Evolutionary conservation across 2,113 vertebrate genomes (phyloP), one percentile per base, ranked within the genome.

Genomic region (Ptyas mucosa): DNA sequence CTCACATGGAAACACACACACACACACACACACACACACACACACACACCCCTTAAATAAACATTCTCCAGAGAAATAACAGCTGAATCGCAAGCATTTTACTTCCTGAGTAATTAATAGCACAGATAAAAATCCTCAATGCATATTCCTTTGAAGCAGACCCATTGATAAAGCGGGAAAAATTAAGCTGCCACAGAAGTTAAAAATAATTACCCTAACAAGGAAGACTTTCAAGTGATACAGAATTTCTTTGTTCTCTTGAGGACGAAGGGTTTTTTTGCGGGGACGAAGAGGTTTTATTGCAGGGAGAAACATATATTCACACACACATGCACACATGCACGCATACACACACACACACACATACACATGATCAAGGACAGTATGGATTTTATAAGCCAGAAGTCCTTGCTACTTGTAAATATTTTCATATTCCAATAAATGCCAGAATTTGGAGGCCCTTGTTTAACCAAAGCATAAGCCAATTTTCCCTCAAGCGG

Each of bases 11-110:
- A 81, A 88, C 86, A 52, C 10, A 2, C 12, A 54, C 49, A 52
- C 43, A n/a, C 23, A 57, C 21, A 57, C 21, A 58, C 46, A 87
- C 21, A 87, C 46, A 86, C 43, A 86, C 81, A 85, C 34, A 86
- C 39, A 85, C 34, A 85, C 46, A 91, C 87, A 24, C 92, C 93
- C n/a, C 97, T 96, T 97, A 97, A 97, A 97, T 97, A 97, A 97
- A 97, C 95, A 95, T 52, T 86, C 94, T 96, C 95, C 92, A 93
- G 90, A 97, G 95, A 96, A 97, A 93, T 87, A 95, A 54, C 93
- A 93, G 69, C 88, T 94, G 9, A 96, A 92, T 94, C 87, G 26
- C 87, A 91, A 96, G 96, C 85, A 94, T 92, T 95, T 90, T 95
- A 46, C 90, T 93, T 96, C 52, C 93, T 49, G 95, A 69, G 46